Base-by-base conservation (phyloP, 2,888 invertebrate species). In the Mimumesa dahlbomi region DNA sequence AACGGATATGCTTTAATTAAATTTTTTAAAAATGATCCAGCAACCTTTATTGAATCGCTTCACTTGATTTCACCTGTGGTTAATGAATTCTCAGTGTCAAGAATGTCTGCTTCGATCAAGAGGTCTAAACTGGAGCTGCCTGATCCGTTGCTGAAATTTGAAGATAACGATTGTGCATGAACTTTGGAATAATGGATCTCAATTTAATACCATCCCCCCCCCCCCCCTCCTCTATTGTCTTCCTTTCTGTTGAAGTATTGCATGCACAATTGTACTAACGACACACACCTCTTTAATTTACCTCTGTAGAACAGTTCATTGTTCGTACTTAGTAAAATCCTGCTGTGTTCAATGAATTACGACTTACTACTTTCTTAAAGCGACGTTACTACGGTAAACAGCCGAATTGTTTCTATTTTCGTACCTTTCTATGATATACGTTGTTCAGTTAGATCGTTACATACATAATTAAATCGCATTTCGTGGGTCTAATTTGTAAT, bases 71-170 rank as follows among this genome's bases (percentile, higher is more conserved):
- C n/a, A n/a, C n/a, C n/a, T 70, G 13, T 73, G 71, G 56, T 83
- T 75, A 42, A 77, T 83, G 59, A 62, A 82, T 84, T 78, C 81
- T 72, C 69, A 83, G 80, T 76, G 77, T 66, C 77, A 73, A 77
- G 78, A 77, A 64, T 65, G 65, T 72, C 79, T 42, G 73, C 75
- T 75, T 77, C 84, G 40, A 52, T 62, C 73, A 77, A 75, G 81
- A 80, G 68, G 69, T 56, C 74, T 53, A 75, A 81, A 69, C 67
- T 48, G 81, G 75, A 82, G 73, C 73, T 64, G 69, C 64, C 75
- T 68, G 69, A 76, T 63, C 57, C 56, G 56, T 69, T 70, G 73
- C 69, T 50, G 77, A 78, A 69, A 71, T 58, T 56, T 65, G 66
- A 66, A 81, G 67, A 48, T 34, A 70, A 56, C 63, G 69, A 77